These are phyloP conservation scores for Stichodactyla mertensii DNA, from an alignment of 64 coral and sea anemone genomes.

Conservation along the genomic window DNA sequence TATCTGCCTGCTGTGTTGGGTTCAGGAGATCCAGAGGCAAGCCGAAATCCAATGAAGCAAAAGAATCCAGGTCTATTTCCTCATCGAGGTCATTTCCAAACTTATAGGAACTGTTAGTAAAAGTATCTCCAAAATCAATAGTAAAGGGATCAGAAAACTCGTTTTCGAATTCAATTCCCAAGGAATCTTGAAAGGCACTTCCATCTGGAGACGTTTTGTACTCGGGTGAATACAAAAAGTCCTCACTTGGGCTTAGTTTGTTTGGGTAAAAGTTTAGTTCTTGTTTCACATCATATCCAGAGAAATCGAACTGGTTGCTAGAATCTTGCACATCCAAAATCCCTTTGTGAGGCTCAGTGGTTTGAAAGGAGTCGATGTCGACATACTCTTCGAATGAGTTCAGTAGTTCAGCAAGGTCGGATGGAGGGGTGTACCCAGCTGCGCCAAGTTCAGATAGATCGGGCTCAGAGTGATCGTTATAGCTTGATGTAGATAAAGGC, in stretches of 20 bases:
- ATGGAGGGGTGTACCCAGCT: slow-evolving; percentile 43
- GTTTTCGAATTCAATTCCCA: slow-evolving; percentile 31
- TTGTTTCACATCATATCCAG: slow-evolving; percentile 1
- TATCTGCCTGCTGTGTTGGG: neutral
- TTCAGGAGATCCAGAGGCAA: slow-evolving; percentile 63
- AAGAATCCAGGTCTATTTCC: slow-evolving; percentile 36
- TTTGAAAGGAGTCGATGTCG: slow-evolving; percentile 26
- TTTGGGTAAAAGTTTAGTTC: slow-evolving; percentile 13
- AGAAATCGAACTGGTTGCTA: neutral
- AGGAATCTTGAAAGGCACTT: slow-evolving; percentile 11
- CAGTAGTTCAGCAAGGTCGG: slow-evolving; percentile 35
- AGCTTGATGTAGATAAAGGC: slow-evolving; percentile 46
- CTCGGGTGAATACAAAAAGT: slow-evolving; percentile 10
- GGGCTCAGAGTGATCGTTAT: neutral
- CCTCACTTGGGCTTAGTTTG: slow-evolving; percentile 8
- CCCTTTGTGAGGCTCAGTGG: slow-evolving; percentile 15
- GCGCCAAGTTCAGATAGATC: slow-evolving; percentile 67
- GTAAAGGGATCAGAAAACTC: slow-evolving; percentile 59
- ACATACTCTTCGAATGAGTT: slow-evolving; percentile 62
- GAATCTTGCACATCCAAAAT: slow-evolving; percentile 3
- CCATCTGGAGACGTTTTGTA: slow-evolving; percentile 32
- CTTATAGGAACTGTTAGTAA: slow-evolving; percentile 9
- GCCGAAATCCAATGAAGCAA: slow-evolving; percentile 47
- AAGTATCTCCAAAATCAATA: slow-evolving; percentile 53
- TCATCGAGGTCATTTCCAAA: slow-evolving; percentile 22